Conservation (phyloP, 2,113 vertebrate genomes). For the Phocoena sinus region DNA sequence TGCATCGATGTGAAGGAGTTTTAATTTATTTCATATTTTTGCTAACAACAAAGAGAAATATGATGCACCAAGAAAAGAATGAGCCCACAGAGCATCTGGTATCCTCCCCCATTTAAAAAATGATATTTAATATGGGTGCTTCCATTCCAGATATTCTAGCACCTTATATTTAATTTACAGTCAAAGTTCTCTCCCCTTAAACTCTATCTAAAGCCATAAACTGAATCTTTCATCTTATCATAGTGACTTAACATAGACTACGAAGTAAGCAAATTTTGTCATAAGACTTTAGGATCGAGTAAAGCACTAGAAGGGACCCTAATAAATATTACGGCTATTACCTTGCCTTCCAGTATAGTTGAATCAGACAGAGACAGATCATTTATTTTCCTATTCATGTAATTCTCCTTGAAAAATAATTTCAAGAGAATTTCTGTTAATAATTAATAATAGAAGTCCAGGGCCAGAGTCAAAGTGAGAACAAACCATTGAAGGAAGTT, state of each 20-base stretch:
- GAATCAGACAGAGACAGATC: background rate
- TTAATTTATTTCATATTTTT: constrained; percentile 55
- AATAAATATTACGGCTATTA: background rate
- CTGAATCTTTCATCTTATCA: constrained; percentile 2
- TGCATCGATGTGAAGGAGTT: constrained; percentile 4
- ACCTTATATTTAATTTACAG: constrained; percentile 26
- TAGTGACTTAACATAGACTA: background rate
- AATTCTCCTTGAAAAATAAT: constrained; percentile 30
- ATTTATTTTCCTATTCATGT: background rate
- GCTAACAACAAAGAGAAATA: constrained; percentile 59
- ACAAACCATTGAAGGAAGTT: background rate
- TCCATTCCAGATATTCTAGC: background rate
- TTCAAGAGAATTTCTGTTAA: constrained; percentile 54
- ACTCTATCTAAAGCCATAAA: background rate
- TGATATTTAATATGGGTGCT: constrained; percentile 13
- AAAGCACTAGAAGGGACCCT: background rate
- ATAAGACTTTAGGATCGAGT: background rate
- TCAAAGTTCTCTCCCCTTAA: background rate
- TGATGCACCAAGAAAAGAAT: background rate
- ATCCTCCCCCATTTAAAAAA: background rate
- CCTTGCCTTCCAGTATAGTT: background rate
- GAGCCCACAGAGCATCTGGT: constrained; percentile 43
- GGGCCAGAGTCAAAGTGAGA: background rate
- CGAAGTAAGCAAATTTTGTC: constrained; percentile 23
- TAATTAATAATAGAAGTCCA: constrained; percentile 38